Evolutionary conservation across 2,888 invertebrate species (phyloP), one percentile per base, ranked within the genome.

Genomic region (Cosmia trapezina): DNA sequence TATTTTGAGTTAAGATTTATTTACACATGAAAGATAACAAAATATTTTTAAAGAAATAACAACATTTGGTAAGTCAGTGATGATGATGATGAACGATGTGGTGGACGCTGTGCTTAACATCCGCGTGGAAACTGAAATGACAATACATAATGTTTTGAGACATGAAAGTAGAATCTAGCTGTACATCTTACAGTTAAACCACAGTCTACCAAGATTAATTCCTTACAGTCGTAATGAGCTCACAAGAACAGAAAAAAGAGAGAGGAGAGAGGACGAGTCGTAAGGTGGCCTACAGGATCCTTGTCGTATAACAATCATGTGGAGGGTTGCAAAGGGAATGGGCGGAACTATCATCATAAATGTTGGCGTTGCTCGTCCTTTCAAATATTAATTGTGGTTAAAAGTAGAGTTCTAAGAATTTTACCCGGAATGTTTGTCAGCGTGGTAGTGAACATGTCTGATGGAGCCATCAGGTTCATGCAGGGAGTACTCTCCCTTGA

Each of bases 61-160:
- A 76, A 77, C 33, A 67, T 28, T 62, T 59, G 2, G 28, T 12
- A 41, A 64, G 1, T 74, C 22, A 69, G 19, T 86, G 72, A 51
- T 84, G 86, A 37, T 86, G 80, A 49, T 85, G 83, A 70, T 86
- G 75, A 43, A 80, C 78, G 49, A 80, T 69, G 79, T 87, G 88
- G 63, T 85, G 88, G 37, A 77, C 80, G 80, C 71, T 81, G 64
- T 84, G 73, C 57, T 86, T 86, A 1, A 91, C 90, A 56, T 91
- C 86, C 7, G 91, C 91, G 81, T 84, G 81, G 62, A 84, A 84
- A 54, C 81, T 81, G 56, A 41, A 76, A 51, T 9, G 5, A 19
- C 2, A 74, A 22, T 14, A 22, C 0, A 22, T 0, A 17, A 17
- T 22, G 19, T 43, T 62, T 61, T 19, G 9, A 37, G 17, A 51